Conservation (phyloP, 2,888 invertebrate genomes). For the Xestia c-nigrum region DNA sequence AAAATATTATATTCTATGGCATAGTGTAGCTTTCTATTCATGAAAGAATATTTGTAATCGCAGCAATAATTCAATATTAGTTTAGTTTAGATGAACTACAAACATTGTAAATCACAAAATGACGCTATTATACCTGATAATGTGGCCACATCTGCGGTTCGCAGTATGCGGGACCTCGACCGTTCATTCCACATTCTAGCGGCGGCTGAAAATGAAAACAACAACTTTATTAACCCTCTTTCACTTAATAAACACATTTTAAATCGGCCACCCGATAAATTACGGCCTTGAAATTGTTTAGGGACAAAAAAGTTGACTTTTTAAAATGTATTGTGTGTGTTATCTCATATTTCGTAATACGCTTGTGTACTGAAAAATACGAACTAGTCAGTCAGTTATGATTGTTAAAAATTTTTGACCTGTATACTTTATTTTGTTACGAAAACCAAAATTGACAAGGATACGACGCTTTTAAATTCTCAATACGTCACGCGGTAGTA, state of each 20-base stretch:
- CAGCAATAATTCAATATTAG: background rate
- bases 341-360: too few relatives aligned
- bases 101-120: conserved; percentile 8
- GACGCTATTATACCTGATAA: conserved; percentile 81
- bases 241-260: background rate
- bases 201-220: conserved; percentile 82
- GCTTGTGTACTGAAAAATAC: too few relatives aligned
- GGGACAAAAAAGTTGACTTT: background rate
- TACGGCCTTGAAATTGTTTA: background rate
- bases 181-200: conserved; percentile 84
- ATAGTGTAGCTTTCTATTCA: background rate
- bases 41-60: background rate
- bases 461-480: too few relatives aligned
- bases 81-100: background rate
- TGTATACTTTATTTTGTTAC: too few relatives aligned
- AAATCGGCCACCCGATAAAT: background rate
- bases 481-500: too few relatives aligned
- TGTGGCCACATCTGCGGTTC: conserved; percentile 88
- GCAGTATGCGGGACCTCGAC: conserved; percentile 82
- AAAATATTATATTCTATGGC: background rate
- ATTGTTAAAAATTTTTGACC: too few relatives aligned
- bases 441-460: too few relatives aligned
- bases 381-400: too few relatives aligned
- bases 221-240: background rate
- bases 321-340: background rate